These are phyloP conservation scores for Ophion ventricosus DNA, from an alignment of 2,888 invertebrate species.

Conservation along the genomic window DNA sequence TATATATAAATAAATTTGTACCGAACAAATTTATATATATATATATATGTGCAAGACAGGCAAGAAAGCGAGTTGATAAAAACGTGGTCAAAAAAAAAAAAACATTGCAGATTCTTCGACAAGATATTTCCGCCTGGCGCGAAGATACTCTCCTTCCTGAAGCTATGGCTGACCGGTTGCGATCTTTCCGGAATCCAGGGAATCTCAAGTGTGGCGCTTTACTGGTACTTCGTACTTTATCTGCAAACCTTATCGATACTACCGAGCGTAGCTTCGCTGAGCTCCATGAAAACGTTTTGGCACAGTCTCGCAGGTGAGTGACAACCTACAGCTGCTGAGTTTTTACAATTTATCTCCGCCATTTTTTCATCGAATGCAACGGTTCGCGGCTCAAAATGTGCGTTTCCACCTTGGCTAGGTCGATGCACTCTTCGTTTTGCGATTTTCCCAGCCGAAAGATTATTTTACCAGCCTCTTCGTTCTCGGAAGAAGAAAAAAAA, in stretches of 20 bases:
- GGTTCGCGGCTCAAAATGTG: too few species aligned
- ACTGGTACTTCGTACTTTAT: constrained; percentile 86
- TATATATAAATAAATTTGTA: too few species aligned
- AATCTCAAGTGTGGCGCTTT: constrained; percentile 85
- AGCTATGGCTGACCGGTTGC: constrained; percentile 85
- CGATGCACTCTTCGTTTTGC: too few species aligned
- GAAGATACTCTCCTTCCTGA: constrained; percentile 85
- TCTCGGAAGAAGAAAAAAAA: not conserved
- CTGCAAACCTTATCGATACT: constrained; percentile 84
- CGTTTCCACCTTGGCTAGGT: too few species aligned
- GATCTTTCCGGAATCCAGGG: constrained; percentile 74
- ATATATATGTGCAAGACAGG: too few species aligned
- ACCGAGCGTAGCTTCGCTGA: constrained; percentile 79
- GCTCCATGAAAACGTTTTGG: constrained; percentile 43
- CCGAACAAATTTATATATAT: too few species aligned
- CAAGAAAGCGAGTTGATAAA: too few species aligned
- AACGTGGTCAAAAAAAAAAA: not conserved
- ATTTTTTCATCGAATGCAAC: not conserved
- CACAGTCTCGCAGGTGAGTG: constrained; percentile 5
- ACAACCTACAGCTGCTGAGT: not conserved
- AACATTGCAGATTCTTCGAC: constrained; percentile 79
- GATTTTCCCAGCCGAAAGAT: too few species aligned
- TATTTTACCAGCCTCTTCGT: too few species aligned
- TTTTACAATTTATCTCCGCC: not conserved
- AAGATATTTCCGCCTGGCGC: constrained; percentile 82